phyloP scores from a whole-genome alignment of 2,888 invertebrate genomes.

The Dryobotodes eremita region DNA sequence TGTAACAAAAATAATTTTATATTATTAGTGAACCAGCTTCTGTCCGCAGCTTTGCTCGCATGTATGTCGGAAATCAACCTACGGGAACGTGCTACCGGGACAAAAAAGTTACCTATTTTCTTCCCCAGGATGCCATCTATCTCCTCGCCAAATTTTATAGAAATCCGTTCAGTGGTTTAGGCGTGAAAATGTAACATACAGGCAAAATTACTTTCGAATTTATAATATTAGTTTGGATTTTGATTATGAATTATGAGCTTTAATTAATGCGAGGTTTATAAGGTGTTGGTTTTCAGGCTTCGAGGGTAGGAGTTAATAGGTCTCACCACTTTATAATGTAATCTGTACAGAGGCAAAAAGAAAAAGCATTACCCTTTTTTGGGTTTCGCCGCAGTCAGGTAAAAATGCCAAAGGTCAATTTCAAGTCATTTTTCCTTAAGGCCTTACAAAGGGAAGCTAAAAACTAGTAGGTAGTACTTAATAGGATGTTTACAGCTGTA shows the following conservation, averaged over 20 bases:
- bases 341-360: no score
- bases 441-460: not conserved
- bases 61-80: no score
- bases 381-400: not conserved
- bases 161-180: no score
- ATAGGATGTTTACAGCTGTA: not conserved
- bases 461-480: not conserved
- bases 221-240: no score
- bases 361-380: not conserved
- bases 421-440: not conserved
- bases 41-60: no score
- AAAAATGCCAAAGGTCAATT: no score
- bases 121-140: no score
- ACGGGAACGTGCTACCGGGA: no score
- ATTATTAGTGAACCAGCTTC: slow-evolving; percentile 33
- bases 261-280: not conserved
- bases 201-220: no score
- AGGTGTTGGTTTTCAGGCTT: not conserved
- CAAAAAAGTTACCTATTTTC: no score
- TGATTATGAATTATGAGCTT: slow-evolving; percentile 38
- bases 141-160: no score
- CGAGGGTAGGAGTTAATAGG: not conserved
- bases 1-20: slow-evolving; percentile 54
- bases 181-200: no score
- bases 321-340: not conserved